Evolutionary conservation across 2,888 invertebrate species (phyloP), one percentile per base, ranked within the genome.

Genomic region (Aphodius granarius): DNA sequence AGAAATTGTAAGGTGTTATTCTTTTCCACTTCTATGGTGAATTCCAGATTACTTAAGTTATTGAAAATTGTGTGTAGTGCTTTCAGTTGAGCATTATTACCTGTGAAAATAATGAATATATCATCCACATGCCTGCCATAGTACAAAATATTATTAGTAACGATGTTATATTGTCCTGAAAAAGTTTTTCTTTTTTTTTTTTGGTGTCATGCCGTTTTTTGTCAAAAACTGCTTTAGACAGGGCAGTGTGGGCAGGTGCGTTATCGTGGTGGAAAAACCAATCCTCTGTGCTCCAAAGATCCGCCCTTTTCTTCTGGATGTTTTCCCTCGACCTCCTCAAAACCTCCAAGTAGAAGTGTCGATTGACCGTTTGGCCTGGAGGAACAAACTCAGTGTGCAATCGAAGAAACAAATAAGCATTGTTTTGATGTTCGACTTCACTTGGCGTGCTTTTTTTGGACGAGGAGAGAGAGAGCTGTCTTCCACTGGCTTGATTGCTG

Each of bases 231-330:
- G 71, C 71, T 21, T 21, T 17, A 16, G 21, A 16, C 23, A 23
- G 23, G 23, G 23, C 23, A 23, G 23, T 23, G 23, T 23, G 23
- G 23, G 23, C 23, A 23, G 23, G 23, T 20, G 78, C 76, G 73
- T 79, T 80, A 63, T 79, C 79, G 66, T 81, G 80, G 66, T 80
- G 78, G 73, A 81, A 78, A 23, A 75, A 76, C 76, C 79, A 71
- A 19, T n/a, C n/a, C n/a, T n/a, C n/a, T n/a, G 74, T 77, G 22
- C 71, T 63, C 78, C 76, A 79, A 73, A 77, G 76, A 66, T 77
- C 75, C 64, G 77, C 73, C 62, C 75, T 75, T 77, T 82, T 79
- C 72, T 74, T 71, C 65, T 78, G 74, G 70, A 82, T 78, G 74
- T 72, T 78, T 63, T 81, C 77, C 73, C 78, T 75, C 77, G 80